Conservation (phyloP, 37 sponge, comb jelly and placozoan genomes). For the Bolinopsis microptera region DNA sequence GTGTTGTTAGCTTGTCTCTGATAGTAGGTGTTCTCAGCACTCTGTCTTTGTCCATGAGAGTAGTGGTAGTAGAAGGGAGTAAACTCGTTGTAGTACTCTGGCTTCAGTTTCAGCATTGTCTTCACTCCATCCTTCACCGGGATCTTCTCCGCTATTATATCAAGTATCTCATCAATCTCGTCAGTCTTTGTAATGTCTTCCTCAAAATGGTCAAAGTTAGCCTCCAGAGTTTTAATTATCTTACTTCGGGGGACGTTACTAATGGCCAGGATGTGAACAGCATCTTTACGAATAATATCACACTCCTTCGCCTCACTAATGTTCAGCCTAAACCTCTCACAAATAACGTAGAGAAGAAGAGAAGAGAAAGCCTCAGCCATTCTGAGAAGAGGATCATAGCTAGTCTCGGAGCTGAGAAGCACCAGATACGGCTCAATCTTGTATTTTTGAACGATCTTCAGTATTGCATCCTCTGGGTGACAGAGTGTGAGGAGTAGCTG, state of each 20-base stretch:
- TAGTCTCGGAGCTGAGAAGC: background rate
- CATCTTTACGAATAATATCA: slow-evolving; percentile 61
- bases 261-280: slow-evolving; percentile 32
- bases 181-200: background rate
- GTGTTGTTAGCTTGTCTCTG: background rate
- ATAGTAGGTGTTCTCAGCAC: slow-evolving; percentile 40
- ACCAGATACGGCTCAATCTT: slow-evolving; percentile 49
- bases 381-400: slow-evolving; percentile 38
- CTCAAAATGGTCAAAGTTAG: background rate
- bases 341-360: slow-evolving; percentile 5
- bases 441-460: slow-evolving; percentile 40
- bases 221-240: slow-evolving; percentile 33
- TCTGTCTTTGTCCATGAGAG: slow-evolving; percentile 45
- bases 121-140: slow-evolving; percentile 42
- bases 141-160: background rate
- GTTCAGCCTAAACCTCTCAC: slow-evolving; percentile 12
- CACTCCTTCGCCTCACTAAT: slow-evolving; percentile 27
- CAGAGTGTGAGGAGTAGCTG: background rate
- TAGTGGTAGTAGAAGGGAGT: slow-evolving; percentile 54
- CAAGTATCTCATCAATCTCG: slow-evolving; percentile 8
- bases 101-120: background rate
- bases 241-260: slow-evolving; percentile 17
- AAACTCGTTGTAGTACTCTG: slow-evolving; percentile 50
- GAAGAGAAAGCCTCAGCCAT: slow-evolving; percentile 63
- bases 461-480: background rate